Percentiles rank a stretch among this genome's conserved stretches.
These are phyloP conservation scores for Fregetta grallaria DNA, from an alignment of 2,113 vertebrate species.

Conservation along the genomic window DNA sequence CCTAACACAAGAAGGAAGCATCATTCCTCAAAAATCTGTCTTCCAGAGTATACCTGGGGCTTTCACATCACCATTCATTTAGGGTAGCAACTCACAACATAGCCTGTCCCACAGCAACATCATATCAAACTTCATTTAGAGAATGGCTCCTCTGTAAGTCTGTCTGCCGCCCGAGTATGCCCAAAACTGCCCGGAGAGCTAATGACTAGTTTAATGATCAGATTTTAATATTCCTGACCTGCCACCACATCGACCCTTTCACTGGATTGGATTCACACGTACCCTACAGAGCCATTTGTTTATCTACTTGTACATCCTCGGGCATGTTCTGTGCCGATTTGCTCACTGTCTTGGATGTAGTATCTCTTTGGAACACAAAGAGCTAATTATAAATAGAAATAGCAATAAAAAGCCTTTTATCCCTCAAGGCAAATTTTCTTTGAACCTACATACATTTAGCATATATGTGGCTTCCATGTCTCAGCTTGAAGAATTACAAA, in stretches of 20 bases:
- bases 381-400: neutral
- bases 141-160: neutral
- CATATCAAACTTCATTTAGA: constrained; percentile 9
- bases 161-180: neutral
- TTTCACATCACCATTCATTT: constrained; percentile 32
- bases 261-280: neutral
- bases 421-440: neutral
- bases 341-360: neutral
- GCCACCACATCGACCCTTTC: neutral
- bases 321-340: neutral
- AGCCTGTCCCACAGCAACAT: neutral
- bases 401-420: neutral
- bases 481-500: neutral
- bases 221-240: constrained; percentile 4
- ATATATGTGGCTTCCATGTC: neutral
- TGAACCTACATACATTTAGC: neutral
- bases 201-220: neutral
- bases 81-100: neutral
- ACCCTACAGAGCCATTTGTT: neutral
- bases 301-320: neutral
- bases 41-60: neutral
- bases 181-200: neutral
- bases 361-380: neutral
- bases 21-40: constrained; percentile 27
- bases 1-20: constrained; percentile 3